Evolutionary conservation across 2,797 vertebrate species (phyloP).

Genomic region (Arremon brunneinucha): DNA sequence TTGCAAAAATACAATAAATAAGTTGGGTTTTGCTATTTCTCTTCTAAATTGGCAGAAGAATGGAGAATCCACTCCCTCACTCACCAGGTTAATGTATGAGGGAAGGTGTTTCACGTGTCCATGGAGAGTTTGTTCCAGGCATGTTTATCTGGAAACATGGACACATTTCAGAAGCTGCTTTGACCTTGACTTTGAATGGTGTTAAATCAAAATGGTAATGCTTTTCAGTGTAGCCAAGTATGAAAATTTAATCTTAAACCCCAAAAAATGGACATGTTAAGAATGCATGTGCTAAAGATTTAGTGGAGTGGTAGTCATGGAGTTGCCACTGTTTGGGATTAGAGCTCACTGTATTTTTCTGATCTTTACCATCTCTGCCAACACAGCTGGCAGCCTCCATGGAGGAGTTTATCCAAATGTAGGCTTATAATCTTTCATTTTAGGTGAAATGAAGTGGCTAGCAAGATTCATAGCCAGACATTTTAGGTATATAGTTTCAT

Average conservation of each 20-base stretch:
- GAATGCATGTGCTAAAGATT: not conserved
- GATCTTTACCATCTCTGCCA: slow-evolving; percentile 8
- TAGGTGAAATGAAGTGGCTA: not conserved
- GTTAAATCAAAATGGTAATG: not conserved
- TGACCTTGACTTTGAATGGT: not conserved
- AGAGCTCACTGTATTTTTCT: not conserved
- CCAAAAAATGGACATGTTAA: not conserved
- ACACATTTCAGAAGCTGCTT: not conserved
- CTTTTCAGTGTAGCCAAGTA: not conserved
- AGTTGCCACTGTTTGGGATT: slow-evolving; percentile 15
- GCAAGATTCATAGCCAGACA: not conserved
- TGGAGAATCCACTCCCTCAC: not conserved
- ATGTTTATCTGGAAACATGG: not conserved
- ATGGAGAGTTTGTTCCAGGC: not conserved
- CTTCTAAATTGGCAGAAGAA: not conserved
- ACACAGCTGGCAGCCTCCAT: not conserved
- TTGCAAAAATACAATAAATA: not conserved
- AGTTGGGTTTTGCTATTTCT: not conserved
- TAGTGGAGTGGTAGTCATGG: slow-evolving; percentile 32
- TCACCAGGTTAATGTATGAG: not conserved
- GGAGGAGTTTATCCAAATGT: not conserved
- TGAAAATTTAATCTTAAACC: not conserved
- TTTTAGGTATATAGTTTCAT: not conserved
- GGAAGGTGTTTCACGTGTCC: not conserved
- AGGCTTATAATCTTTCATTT: not conserved